Percentiles rank a stretch among this genome's conserved stretches.
Evolutionary conservation across 2,113 vertebrate species (phyloP).

Genomic region (Gadus macrocephalus): DNA sequence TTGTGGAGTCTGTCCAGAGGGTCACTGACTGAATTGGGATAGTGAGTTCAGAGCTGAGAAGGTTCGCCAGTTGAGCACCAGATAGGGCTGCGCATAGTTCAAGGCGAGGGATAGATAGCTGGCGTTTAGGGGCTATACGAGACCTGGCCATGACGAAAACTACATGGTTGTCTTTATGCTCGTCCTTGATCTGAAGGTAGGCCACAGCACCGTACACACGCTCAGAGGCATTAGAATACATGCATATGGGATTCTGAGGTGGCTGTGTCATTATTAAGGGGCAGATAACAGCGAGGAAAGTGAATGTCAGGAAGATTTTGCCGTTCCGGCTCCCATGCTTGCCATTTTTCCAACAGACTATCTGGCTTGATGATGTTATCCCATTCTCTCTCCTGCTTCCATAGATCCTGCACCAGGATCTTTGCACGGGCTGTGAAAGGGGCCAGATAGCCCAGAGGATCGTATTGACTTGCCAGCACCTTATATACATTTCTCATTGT

Average conservation of each 20-base stretch:
- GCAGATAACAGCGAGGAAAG: too few relatives aligned
- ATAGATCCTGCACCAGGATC: slow-evolving; percentile 12
- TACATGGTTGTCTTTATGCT: too few relatives aligned
- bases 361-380: neutral
- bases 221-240: slow-evolving; percentile 21
- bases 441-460: too few relatives aligned
- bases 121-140: too few relatives aligned
- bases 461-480: too few relatives aligned
- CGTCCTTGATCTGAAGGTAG: neutral
- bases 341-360: slow-evolving; percentile 2
- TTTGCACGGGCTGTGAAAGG: too few relatives aligned
- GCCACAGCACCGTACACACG: neutral
- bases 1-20: slow-evolving; percentile 2
- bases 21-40: neutral
- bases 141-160: too few relatives aligned
- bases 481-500: too few relatives aligned
- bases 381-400: slow-evolving; percentile 7
- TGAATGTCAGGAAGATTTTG: too few relatives aligned
- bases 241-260: too few relatives aligned
- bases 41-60: slow-evolving; percentile 4
- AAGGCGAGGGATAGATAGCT: too few relatives aligned
- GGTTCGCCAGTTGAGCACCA: slow-evolving; percentile 10
- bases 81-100: slow-evolving; percentile 5
- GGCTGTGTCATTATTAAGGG: too few relatives aligned
- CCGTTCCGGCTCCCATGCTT: neutral